Evolutionary conservation across 1,140 invertebrate genomes (phyloP).

Genomic region (Mactra quadrangularis): DNA sequence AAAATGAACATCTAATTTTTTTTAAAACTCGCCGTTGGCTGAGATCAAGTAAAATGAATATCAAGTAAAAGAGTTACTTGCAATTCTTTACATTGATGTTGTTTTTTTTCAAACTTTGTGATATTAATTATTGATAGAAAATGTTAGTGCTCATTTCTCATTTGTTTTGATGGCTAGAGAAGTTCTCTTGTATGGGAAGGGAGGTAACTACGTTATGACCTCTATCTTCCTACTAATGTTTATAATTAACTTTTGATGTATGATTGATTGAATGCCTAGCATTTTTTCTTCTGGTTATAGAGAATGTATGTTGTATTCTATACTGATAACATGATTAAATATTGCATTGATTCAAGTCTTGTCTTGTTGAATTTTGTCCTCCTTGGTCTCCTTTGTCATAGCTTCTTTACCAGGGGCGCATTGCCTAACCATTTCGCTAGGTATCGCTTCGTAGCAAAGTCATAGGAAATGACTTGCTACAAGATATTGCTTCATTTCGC

Average conservation of each 20-base stretch:
- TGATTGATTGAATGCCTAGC: conserved; percentile 34
- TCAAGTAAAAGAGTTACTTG: neutral
- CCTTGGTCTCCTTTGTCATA: no score
- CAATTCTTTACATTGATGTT: neutral
- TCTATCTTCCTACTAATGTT: neutral
- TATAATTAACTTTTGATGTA: no score
- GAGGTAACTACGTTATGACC: no score
- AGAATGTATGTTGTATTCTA: conserved; percentile 49
- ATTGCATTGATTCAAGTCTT: conserved; percentile 47
- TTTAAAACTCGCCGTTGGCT: no score
- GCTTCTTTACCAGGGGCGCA: no score
- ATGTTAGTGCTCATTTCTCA: conserved; percentile 22
- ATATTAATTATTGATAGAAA: conserved; percentile 8
- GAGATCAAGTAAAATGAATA: no score
- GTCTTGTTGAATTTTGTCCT: conserved; percentile 4
- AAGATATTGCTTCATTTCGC: no score
- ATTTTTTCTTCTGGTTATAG: conserved; percentile 35
- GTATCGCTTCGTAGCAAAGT: no score
- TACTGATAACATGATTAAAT: conserved; percentile 55
- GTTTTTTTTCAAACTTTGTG: neutral
- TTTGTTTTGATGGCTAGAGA: conserved; percentile 4
- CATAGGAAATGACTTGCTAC: no score
- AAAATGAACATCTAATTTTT: no score
- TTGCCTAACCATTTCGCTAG: no score
- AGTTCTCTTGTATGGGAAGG: neutral